phyloP scores from a whole-genome alignment of 2,797 vertebrate genomes.

The Thalassophryne amazonica region DNA sequence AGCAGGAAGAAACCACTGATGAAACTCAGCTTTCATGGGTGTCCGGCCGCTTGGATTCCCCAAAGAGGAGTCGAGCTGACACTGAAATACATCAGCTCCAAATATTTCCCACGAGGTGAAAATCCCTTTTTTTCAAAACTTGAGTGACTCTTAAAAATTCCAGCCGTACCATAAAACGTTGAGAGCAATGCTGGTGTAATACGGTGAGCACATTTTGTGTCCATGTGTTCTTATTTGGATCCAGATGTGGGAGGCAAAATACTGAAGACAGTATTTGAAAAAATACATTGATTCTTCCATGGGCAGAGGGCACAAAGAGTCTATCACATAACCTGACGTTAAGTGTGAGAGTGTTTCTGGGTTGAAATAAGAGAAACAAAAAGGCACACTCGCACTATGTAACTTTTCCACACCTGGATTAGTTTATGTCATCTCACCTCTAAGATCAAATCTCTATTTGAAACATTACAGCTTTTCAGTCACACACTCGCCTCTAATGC shows the following conservation, averaged over 20 bases:
- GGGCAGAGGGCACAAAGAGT: neutral
- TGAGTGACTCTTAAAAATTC: conserved; percentile 22
- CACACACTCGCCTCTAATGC: conserved; percentile 15
- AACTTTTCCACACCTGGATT: conserved; percentile 57
- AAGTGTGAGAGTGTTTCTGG: conserved; percentile 1
- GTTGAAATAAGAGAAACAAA: neutral
- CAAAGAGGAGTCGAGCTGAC: neutral
- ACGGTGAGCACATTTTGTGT: conserved; percentile 46
- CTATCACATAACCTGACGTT: conserved; percentile 28
- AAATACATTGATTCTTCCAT: conserved; percentile 33
- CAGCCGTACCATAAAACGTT: conserved; percentile 19
- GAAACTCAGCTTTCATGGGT: conserved; percentile 1
- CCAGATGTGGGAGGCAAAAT: conserved; percentile 57
- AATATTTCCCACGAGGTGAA: neutral
- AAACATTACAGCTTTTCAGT: conserved; percentile 39
- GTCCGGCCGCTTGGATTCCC: conserved; percentile 25
- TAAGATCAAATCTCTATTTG: conserved; percentile 27
- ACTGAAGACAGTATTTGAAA: conserved; percentile 21
- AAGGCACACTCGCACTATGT: neutral
- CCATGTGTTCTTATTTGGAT: conserved; percentile 52
- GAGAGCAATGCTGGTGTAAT: conserved; percentile 38
- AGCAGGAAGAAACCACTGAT: conserved; percentile 48
- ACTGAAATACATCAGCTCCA: too few relatives aligned
- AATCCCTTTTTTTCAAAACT: conserved; percentile 20
- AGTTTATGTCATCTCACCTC: conserved; percentile 48